phyloP scores from a whole-genome alignment of 2,113 vertebrate species.

The Gallinago jamesoni region DNA sequence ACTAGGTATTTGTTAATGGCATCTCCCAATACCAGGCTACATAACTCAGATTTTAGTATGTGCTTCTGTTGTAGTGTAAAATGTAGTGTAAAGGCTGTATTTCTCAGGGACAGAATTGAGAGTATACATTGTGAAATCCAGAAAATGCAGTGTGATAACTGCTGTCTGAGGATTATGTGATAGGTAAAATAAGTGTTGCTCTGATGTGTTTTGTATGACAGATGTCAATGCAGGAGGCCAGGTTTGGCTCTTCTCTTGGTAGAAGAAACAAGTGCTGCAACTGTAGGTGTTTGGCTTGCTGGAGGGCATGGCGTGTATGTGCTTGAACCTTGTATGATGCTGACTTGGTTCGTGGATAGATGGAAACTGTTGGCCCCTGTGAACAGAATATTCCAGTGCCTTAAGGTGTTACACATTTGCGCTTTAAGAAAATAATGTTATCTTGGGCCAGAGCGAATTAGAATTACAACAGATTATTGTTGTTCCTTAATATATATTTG shows the following conservation, averaged over 20 bases:
- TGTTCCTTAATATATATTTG: not conserved
- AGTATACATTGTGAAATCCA: not conserved
- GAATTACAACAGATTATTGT: not conserved
- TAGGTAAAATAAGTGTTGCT: not conserved
- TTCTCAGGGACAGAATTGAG: not conserved
- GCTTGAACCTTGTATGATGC: not conserved
- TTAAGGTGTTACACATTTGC: not conserved
- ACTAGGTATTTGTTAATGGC: not conserved
- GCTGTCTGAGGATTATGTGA: fast-evolving
- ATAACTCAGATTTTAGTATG: not conserved
- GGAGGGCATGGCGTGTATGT: not conserved
- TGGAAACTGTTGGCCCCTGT: not conserved
- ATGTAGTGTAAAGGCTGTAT: not conserved
- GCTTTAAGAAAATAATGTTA: not conserved
- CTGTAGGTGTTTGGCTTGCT: not conserved
- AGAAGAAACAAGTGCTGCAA: not conserved
- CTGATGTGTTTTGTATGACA: not conserved
- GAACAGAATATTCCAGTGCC: not conserved
- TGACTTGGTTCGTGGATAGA: not conserved
- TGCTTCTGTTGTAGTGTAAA: not conserved
- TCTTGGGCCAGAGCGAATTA: not conserved
- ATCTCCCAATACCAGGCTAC: not conserved
- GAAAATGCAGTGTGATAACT: not conserved
- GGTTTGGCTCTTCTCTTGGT: not conserved
- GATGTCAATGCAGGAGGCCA: not conserved